These are phyloP conservation scores for Aythya baeri DNA, from an alignment of 2,113 vertebrate genomes.

Conservation along the genomic window DNA sequence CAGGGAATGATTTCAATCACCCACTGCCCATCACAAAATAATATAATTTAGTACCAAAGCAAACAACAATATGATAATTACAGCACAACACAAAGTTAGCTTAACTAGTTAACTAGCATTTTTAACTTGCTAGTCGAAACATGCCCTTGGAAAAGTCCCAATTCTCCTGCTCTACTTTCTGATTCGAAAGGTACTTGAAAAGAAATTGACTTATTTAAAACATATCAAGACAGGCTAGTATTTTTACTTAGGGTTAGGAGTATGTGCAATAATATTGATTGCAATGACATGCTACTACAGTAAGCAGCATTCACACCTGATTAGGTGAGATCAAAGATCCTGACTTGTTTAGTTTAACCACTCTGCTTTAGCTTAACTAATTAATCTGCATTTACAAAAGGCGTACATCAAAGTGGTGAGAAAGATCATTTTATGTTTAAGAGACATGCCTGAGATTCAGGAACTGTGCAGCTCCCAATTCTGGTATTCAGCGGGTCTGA, in stretches of 20 bases:
- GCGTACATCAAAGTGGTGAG: not conserved
- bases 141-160: not conserved
- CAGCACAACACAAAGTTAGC: not conserved
- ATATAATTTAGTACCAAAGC: slow-evolving; percentile 24
- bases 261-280: not conserved
- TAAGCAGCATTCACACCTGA: not conserved
- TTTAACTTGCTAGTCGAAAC: not conserved
- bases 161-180: fast-evolving
- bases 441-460: not conserved
- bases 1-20: slow-evolving; percentile 7
- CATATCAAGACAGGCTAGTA: not conserved
- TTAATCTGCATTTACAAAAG: not conserved
- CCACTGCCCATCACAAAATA: not conserved
- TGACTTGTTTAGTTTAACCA: not conserved
- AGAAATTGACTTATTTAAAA: not conserved
- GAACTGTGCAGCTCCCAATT: not conserved
- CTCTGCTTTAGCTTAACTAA: not conserved
- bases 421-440: not conserved
- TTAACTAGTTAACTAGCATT: not conserved
- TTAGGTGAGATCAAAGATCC: not conserved
- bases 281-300: not conserved
- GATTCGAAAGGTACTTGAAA: not conserved
- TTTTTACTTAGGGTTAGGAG: not conserved
- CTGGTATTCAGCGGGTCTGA: not conserved
- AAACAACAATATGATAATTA: not conserved